Evolutionary conservation across 1,140 invertebrate species (phyloP).

Genomic region (Drosophila sucinea): DNA sequence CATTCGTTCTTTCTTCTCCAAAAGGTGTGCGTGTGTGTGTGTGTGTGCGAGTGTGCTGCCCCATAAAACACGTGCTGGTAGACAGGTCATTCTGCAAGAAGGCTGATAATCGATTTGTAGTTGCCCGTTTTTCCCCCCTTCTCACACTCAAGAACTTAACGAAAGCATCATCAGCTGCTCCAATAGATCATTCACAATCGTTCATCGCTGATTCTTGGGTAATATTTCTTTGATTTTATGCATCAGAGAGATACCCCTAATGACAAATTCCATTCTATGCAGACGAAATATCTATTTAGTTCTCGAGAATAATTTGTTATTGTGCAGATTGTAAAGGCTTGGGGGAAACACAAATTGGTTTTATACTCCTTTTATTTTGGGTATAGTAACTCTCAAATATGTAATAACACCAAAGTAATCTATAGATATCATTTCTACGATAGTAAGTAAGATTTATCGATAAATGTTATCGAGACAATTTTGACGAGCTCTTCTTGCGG

Average conservation of each 20-base stretch:
- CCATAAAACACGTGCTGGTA: conserved; percentile 15
- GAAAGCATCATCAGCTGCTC: neutral
- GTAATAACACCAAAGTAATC: too few species aligned
- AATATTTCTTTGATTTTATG: neutral
- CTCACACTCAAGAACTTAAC: neutral
- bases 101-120: conserved; percentile 19
- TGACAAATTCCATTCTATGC: neutral
- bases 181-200: conserved; percentile 6
- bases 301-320: neutral
- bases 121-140: neutral
- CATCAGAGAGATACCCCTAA: too few species aligned
- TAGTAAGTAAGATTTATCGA: too few species aligned
- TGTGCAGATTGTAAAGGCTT: neutral
- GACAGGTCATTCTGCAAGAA: neutral
- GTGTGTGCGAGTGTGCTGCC: conserved; percentile 23
- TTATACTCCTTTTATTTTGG: neutral
- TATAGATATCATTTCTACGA: too few species aligned
- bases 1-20: conserved; percentile 23
- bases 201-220: neutral
- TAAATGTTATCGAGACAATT: too few species aligned
- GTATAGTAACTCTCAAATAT: neutral
- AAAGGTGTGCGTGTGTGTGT: neutral
- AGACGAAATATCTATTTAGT: too few species aligned
- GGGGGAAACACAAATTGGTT: neutral
- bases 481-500: too few species aligned